Evolutionary conservation across 37 sponge, comb jelly and placozoan species (phyloP).

Genomic region (Cladorhizidae sp.): DNA sequence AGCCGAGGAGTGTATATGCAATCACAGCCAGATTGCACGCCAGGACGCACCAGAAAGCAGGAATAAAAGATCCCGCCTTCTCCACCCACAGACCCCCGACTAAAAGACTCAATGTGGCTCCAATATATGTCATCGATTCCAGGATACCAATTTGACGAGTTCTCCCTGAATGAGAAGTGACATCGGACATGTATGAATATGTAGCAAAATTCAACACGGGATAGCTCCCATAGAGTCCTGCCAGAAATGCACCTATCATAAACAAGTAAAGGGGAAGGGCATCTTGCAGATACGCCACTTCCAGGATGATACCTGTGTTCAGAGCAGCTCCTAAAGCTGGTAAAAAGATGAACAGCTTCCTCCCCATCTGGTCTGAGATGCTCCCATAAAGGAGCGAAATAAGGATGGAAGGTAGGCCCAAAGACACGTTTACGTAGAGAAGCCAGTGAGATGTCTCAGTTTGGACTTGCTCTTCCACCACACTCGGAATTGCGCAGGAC

Average conservation of each 20-base stretch:
- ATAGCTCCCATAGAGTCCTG: constrained; percentile 65
- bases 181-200: constrained; percentile 76
- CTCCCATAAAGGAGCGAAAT: constrained; percentile 62
- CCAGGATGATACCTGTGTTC: constrained; percentile 47
- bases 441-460: constrained; percentile 72
- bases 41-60: constrained; percentile 50
- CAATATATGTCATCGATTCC: constrained; percentile 84
- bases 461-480: constrained; percentile 43
- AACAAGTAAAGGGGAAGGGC: constrained; percentile 29
- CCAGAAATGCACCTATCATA: constrained; percentile 35
- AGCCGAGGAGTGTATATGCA: constrained; percentile 29
- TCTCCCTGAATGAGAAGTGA: constrained; percentile 35
- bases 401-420: constrained; percentile 56
- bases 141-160: constrained; percentile 71
- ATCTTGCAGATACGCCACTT: constrained; percentile 8
- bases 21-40: constrained; percentile 32
- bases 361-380: constrained; percentile 63
- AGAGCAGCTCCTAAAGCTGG: constrained; percentile 56
- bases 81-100: constrained; percentile 70
- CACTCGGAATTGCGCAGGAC: constrained; percentile 5
- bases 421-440: constrained; percentile 70
- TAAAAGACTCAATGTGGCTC: constrained; percentile 57
- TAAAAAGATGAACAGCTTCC: constrained; percentile 67
- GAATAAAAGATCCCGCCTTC: constrained; percentile 27
- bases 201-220: constrained; percentile 63